Conservation (phyloP, 2,113 vertebrate genomes). For the Indicator maculatus region DNA sequence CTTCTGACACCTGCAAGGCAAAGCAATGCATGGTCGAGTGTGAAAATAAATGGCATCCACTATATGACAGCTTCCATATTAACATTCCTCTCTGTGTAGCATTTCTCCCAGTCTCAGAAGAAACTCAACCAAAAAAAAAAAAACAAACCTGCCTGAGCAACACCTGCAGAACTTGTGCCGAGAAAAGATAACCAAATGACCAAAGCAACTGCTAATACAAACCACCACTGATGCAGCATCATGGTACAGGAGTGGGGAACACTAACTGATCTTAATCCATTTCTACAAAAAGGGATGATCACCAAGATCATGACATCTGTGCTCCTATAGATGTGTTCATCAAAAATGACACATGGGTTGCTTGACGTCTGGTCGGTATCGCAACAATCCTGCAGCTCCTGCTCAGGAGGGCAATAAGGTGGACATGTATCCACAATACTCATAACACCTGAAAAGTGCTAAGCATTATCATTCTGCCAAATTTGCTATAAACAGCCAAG, state of each 20-base stretch:
- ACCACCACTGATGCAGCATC: neutral
- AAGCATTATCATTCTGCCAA: neutral
- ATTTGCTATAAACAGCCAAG: neutral
- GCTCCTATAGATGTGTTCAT: neutral
- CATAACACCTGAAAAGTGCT: neutral
- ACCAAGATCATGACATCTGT: accelerated
- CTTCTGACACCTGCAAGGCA: neutral
- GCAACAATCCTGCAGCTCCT: neutral
- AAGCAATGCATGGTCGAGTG: neutral
- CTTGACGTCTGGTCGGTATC: neutral
- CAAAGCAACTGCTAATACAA: neutral
- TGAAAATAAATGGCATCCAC: neutral
- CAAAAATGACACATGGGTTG: neutral
- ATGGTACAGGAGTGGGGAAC: no score
- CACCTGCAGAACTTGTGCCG: neutral
- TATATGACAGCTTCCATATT: neutral
- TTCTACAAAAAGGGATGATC: neutral
- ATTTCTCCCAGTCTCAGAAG: neutral
- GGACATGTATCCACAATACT: neutral
- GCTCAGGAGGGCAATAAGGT: neutral
- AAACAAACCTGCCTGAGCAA: neutral
- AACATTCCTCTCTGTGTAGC: neutral
- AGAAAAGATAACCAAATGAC: neutral
- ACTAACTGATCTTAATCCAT: neutral
- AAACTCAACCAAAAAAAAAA: neutral